Percentiles rank a stretch among this genome's conserved stretches.
These are phyloP conservation scores for Tupaia chinensis DNA, from an alignment of 2,113 vertebrate genomes.

Conservation along the genomic window DNA sequence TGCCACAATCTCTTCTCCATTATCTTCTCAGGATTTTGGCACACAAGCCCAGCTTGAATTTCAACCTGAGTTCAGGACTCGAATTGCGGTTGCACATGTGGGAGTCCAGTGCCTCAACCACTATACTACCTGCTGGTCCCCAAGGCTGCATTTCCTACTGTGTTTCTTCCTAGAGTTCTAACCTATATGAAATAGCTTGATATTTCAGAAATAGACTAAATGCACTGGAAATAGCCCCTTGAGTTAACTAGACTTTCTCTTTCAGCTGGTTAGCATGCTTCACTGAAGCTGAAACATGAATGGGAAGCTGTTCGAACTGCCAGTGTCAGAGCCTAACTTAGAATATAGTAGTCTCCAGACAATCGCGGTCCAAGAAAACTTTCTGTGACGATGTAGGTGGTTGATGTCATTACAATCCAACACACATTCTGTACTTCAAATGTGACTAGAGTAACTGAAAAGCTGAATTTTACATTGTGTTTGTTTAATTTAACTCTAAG, in stretches of 20 bases:
- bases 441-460: neutral
- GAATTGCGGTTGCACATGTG: too few species aligned
- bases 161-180: neutral
- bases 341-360: neutral
- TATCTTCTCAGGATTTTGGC: too few species aligned
- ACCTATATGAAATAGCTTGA: constrained; percentile 20
- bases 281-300: constrained; percentile 52
- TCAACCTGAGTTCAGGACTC: too few species aligned
- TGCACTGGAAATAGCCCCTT: constrained; percentile 1
- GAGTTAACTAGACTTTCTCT: constrained; percentile 64
- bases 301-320: neutral
- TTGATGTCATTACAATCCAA: neutral
- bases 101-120: too few species aligned
- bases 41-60: too few species aligned
- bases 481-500: constrained; percentile 36
- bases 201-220: constrained; percentile 53
- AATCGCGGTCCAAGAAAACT: neutral
- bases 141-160: neutral
- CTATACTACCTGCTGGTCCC: too few species aligned
- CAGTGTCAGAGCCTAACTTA: constrained; percentile 29
- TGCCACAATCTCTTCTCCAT: too few species aligned
- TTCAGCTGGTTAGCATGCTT: constrained; percentile 54
- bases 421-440: neutral
- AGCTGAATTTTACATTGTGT: constrained; percentile 23
- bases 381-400: neutral